phyloP scores from a whole-genome alignment of 1,140 invertebrate species.

The Dendrolimus punctatus region DNA sequence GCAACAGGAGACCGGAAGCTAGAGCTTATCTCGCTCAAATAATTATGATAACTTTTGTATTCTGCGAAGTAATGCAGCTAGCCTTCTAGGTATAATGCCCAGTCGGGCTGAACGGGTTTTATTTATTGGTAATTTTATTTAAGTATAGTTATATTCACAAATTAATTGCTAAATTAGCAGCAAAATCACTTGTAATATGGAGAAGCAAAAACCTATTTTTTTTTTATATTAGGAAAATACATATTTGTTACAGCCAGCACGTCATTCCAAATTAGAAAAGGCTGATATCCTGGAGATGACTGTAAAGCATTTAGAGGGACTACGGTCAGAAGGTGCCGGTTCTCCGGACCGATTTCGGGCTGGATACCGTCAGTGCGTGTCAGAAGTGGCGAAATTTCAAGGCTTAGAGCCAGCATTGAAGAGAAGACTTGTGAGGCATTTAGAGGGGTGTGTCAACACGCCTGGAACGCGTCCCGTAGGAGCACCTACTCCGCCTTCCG shows the following conservation, averaged over 20 bases:
- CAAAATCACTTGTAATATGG: too few species aligned
- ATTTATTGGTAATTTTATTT: too few species aligned
- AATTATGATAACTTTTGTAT: too few species aligned
- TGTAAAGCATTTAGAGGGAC: conserved; percentile 90
- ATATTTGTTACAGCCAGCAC: conserved; percentile 80
- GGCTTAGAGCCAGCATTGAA: conserved; percentile 80
- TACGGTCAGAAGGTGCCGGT: conserved; percentile 85
- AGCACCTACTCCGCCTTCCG: conserved; percentile 76
- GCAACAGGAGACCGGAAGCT: too few species aligned
- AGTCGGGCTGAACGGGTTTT: too few species aligned
- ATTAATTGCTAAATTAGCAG: too few species aligned
- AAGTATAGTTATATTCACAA: too few species aligned
- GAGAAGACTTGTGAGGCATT: conserved; percentile 80
- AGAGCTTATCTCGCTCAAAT: too few species aligned
- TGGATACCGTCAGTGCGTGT: conserved; percentile 90
- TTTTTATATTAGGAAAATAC: too few species aligned
- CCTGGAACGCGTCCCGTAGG: conserved; percentile 55
- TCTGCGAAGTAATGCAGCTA: too few species aligned
- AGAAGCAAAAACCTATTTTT: too few species aligned
- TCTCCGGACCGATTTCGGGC: conserved; percentile 89
- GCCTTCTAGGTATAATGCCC: too few species aligned
- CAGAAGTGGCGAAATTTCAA: conserved; percentile 85
- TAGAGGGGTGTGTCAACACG: conserved; percentile 77
- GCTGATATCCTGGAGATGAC: conserved; percentile 98
- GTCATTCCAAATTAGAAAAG: conserved; percentile 96